phyloP scores from a whole-genome alignment of 2,113 vertebrate species.

The Loxodonta africana region DNA sequence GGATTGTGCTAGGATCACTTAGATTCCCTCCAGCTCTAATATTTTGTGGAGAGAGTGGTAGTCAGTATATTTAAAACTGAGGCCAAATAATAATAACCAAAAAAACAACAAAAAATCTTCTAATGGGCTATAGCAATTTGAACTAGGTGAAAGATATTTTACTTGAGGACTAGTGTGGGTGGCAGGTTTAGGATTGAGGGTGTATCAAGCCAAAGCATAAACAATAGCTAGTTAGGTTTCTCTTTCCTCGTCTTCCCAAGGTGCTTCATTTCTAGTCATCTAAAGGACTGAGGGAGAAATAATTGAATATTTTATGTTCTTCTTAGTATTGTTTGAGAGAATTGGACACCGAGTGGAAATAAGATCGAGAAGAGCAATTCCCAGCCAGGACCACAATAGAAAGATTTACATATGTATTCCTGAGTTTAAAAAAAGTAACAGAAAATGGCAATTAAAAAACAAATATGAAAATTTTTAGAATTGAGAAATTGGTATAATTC shows the following conservation, averaged over 20 bases:
- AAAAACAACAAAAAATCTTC: background rate
- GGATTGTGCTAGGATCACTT: background rate
- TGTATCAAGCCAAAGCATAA: slow-evolving; percentile 2
- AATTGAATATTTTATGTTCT: slow-evolving; percentile 31
- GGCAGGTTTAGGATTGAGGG: slow-evolving; percentile 27
- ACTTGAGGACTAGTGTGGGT: background rate
- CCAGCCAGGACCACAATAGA: slow-evolving; percentile 54
- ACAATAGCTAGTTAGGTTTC: slow-evolving; percentile 10
- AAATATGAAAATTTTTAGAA: slow-evolving; percentile 54
- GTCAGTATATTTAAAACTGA: slow-evolving; percentile 31
- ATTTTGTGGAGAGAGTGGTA: background rate
- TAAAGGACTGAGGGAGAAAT: slow-evolving; percentile 18
- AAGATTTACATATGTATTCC: slow-evolving; percentile 47
- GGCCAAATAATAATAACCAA: background rate
- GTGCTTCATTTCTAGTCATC: slow-evolving; percentile 57
- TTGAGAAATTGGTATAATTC: slow-evolving; percentile 54
- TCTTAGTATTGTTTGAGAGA: slow-evolving; percentile 35
- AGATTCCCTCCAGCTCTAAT: slow-evolving; percentile 1
- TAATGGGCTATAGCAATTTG: background rate
- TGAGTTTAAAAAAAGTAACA: slow-evolving; percentile 22
- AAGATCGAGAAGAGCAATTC: slow-evolving; percentile 23
- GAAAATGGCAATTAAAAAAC: slow-evolving; percentile 33
- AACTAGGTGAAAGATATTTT: slow-evolving; percentile 28
- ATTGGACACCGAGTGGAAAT: background rate
- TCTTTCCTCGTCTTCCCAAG: background rate